A percentile compares a stretch with the other conserved stretches of the same genome.
Evolutionary conservation across 2,888 invertebrate genomes (phyloP).

Genomic region (Thera britannica): DNA sequence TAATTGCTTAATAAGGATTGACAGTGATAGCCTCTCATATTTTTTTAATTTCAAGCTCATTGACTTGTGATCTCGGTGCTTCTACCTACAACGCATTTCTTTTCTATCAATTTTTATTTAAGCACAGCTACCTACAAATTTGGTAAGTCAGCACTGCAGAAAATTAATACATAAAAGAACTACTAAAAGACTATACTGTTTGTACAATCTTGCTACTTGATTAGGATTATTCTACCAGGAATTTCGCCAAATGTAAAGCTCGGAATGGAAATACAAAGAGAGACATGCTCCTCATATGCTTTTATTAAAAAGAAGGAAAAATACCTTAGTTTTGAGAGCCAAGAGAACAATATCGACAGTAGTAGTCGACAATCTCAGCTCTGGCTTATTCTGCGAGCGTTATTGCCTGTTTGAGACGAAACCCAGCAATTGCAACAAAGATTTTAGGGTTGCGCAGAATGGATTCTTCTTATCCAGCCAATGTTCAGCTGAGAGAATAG

Average conservation of each 20-base stretch:
- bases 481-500: slow-evolving; percentile 57
- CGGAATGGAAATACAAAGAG: slow-evolving; percentile 3
- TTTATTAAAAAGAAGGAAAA: slow-evolving; percentile 42
- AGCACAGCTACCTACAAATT: not conserved
- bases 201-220: not conserved
- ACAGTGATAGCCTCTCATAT: slow-evolving; percentile 8
- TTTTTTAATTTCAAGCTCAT: slow-evolving; percentile 4
- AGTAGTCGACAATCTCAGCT: slow-evolving; percentile 54
- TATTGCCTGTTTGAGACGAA: slow-evolving; percentile 65
- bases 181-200: not conserved
- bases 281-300: slow-evolving; percentile 26
- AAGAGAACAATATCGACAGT: slow-evolving; percentile 56
- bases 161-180: not conserved
- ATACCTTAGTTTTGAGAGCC: slow-evolving; percentile 43
- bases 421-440: slow-evolving; percentile 63
- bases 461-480: slow-evolving; percentile 64
- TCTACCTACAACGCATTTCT: not conserved
- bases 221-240: not conserved
- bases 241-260: not conserved
- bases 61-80: not conserved
- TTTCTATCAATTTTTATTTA: too few species aligned
- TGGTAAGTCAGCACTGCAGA: too few species aligned
- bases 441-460: slow-evolving; percentile 65
- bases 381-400: slow-evolving; percentile 60
- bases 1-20: slow-evolving; percentile 21